Evolutionary conservation across 2,888 invertebrate species (phyloP), one percentile per base, ranked within the genome.

Genomic region (Dryocosmus kuriphilus): DNA sequence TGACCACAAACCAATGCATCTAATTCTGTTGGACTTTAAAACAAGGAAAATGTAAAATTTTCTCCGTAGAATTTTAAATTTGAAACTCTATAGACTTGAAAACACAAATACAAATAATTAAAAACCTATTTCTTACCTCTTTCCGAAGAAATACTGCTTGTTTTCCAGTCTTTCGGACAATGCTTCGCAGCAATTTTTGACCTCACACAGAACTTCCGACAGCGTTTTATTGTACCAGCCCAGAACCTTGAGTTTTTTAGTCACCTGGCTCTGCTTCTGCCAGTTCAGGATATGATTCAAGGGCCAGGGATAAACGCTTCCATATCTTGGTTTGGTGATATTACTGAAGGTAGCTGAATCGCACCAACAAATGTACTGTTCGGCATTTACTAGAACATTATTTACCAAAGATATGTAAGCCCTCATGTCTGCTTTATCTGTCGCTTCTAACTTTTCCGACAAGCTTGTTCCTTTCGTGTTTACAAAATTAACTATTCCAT

Each of bases 281-380:
- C 95, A 94, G 1, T 97, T 97, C 88, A 98, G 94, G 51, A 98
- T 92, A 88, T 94, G 93, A 89, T 96, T 97, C 6, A 99, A 92
- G 0, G 99, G 99, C 96, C 98, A 99, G 0, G 98, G 97, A 92
- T 97, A 98, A 3, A 97, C 97, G 0, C 96, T 96, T 0, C 98
- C 97, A 91, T 97, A 96, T 8, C 99, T 94, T 0, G 94, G 94
- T 80, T 95, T 95, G 0, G 99, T 99, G 1, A 98, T 95, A 80
- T 95, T 94, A 78, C 95, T 94, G 85, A 96, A 96, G 0, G 97
- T 97, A 73, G 94, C 94, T 73, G 94, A 93, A 89, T 98, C 96
- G 77, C 96, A 93, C 96, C 98, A 99, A 65, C 97, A 96, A 81
- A 98, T 94, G 91, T 97, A 98, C 30, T 96, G 93, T 95, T 99